Base-by-base conservation (phyloP, 53 echinoderm and acorn worm species). In the Henricia sp. region DNA sequence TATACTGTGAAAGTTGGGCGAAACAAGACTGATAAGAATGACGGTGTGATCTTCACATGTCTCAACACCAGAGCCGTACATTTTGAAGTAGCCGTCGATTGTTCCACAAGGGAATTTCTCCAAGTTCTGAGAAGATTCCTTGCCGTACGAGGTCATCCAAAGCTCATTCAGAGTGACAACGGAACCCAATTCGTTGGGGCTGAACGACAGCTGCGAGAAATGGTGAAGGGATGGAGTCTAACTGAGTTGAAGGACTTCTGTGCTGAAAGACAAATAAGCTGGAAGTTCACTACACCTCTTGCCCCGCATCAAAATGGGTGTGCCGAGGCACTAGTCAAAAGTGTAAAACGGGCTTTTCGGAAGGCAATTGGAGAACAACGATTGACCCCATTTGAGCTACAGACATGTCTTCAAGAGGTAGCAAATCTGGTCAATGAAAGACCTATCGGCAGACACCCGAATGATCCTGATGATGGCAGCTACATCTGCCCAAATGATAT, bases 261-360 rank as follows among this genome's bases (percentile, higher is more conserved):
- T 71, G 90, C 93, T n/a, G 87, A 90, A 24, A 65, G 59, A 50
- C 68, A 83, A 25, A 43, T 71, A 33, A 38, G 37, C 30, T 93
- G 93, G 93, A 87, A 65, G 30, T 93, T 93, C 72, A 87, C 60
- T 3, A 93, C 93, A 50, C 93, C 90, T 20, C 40, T 76, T 24
- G 93, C 93, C 14, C 93, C 93, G 5, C 93, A 90, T 46, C 93
- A 93, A 27, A 93, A 93, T 77, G 90, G 87, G 6, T 90, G 93
- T 48, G 90, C 90, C 17, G 90, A 93, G 41, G 41, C 87, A 12
- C 80, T 93, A 3, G 89, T 93, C 1, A 93, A 90, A 26, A 93
- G 93, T 68, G 74, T 63, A 38, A 93, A 93, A 42, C 50, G 38
- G 35, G 87, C 93, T 27, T 20, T 93, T 1, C 87, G 87, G 72